Conservation (phyloP, 2,113 vertebrate species). For the Serilophus lunatus region DNA sequence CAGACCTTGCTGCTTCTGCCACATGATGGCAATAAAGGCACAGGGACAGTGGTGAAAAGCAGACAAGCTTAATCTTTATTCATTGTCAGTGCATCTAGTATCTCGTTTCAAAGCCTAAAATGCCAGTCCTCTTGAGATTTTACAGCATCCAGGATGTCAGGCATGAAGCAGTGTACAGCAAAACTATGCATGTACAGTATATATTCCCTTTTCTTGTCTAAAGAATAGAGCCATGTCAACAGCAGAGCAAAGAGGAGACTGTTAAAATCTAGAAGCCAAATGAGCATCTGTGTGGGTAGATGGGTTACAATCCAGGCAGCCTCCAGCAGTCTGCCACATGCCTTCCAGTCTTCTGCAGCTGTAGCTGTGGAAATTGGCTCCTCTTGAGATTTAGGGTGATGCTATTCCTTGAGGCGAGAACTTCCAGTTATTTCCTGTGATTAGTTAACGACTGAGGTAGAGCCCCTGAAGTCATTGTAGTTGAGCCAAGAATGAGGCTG, state of each 20-base stretch:
- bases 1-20: slow-evolving; percentile 34
- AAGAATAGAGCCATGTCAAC: background rate
- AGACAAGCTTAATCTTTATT: background rate
- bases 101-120: background rate
- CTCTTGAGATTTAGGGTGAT: background rate
- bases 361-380: background rate
- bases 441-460: background rate
- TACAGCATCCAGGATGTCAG: background rate
- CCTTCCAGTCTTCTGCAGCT: background rate
- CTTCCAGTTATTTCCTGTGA: background rate
- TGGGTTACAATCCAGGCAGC: background rate
- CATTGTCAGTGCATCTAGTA: background rate
- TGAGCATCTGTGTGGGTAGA: background rate
- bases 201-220: background rate
- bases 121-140: background rate
- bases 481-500: background rate
- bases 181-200: background rate
- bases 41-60: background rate
- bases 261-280: background rate
- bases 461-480: background rate
- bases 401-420: background rate
- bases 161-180: background rate
- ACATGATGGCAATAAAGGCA: slow-evolving; percentile 59
- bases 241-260: background rate
- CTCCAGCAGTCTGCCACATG: background rate